These are phyloP conservation scores for Mionectes olivaceus DNA, from an alignment of 2,797 vertebrate genomes.

Conservation along the genomic window DNA sequence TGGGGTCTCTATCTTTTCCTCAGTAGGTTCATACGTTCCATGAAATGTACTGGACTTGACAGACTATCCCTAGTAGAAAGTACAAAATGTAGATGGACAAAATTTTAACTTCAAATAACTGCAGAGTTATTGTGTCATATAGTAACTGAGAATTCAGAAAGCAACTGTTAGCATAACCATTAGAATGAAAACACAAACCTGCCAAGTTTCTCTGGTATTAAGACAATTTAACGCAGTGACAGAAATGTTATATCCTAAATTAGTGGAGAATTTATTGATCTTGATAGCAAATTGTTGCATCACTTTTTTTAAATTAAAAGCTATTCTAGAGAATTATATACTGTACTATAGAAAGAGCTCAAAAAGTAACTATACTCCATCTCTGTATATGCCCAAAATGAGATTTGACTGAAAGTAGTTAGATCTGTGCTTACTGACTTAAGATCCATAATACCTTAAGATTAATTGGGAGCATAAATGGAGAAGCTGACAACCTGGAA, in stretches of 20 bases:
- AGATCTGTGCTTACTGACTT: slow-evolving; percentile 31
- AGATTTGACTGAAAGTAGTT: slow-evolving; percentile 20
- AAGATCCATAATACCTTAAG: slow-evolving; percentile 50
- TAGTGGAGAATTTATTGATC: not conserved
- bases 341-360: not conserved
- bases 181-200: not conserved
- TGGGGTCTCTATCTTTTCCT: not conserved
- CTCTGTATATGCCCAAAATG: not conserved
- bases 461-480: slow-evolving; percentile 66
- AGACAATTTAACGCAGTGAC: not conserved
- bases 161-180: not conserved
- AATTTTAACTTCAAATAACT: not conserved
- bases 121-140: not conserved
- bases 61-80: not conserved
- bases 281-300: not conserved
- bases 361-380: not conserved
- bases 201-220: not conserved
- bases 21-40: not conserved
- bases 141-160: not conserved
- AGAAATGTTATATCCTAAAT: not conserved
- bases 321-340: not conserved
- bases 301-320: not conserved
- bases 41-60: not conserved
- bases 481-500: slow-evolving; percentile 56
- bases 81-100: not conserved